Conservation (phyloP, 2,113 vertebrate species). For the Microcebus ravelobensis region DNA sequence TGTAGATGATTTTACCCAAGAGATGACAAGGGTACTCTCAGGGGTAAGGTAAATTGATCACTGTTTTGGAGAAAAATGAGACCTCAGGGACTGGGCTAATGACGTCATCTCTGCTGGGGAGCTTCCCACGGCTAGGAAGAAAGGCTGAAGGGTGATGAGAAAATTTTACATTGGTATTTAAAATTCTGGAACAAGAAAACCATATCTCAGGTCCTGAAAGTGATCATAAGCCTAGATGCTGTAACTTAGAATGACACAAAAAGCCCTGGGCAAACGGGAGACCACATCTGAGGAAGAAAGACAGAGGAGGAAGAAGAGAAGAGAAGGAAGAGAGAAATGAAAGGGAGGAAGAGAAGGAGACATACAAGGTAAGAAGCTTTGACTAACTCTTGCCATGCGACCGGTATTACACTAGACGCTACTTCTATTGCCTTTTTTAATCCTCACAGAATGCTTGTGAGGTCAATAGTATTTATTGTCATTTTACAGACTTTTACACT, state of each 20-base stretch:
- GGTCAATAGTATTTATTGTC: not conserved
- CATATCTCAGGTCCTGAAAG: not conserved
- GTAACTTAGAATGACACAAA: not conserved
- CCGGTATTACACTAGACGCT: not conserved
- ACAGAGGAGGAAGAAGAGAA: not conserved
- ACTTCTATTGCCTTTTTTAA: not conserved
- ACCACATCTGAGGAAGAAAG: not conserved
- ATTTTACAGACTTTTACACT: conserved; percentile 6
- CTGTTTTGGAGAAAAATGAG: conserved; percentile 8
- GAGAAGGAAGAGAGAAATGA: fast-evolving
- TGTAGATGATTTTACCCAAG: not conserved
- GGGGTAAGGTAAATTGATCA: not conserved
- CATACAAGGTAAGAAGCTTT: not conserved
- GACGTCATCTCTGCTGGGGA: not conserved
- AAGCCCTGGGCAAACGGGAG: not conserved
- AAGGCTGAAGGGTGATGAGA: not conserved
- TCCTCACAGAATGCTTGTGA: not conserved
- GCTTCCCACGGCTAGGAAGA: not conserved
- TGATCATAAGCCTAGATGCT: not conserved
- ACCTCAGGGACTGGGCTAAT: not conserved
- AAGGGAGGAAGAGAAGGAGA: not conserved
- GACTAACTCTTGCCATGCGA: not conserved
- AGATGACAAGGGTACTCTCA: not conserved
- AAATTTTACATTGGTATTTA: not conserved
- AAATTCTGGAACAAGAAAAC: not conserved